Evolutionary conservation across 2,113 vertebrate genomes (phyloP), one percentile per base, ranked within the genome.

Genomic region (Anolis carolinensis): DNA sequence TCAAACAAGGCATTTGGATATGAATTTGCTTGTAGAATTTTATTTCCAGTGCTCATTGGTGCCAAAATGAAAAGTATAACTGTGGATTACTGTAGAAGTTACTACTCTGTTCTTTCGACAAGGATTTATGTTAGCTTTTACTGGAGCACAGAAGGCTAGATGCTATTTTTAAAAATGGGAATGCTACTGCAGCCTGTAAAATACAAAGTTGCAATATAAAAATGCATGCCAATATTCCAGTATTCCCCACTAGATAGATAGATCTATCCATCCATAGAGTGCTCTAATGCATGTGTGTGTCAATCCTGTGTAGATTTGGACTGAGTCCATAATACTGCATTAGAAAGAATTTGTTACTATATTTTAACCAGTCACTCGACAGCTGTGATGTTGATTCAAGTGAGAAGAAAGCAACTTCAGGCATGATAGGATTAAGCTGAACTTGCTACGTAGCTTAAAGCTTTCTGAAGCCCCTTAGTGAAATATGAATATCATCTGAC

Each of bases 401-500:
- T 71, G n/a, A 84, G 36, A 84, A 50, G 10, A 84, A 86, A 79
- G 82, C 85, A 48, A 36, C 65, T 65, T 59, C 77, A 30, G 72
- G 30, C 34, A 48, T 34, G 48, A 83, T 75, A 72, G 52, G 75
- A 86, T 91, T 83, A 78, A 81, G 67, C 50, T 74, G 80, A 72
- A 34, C 65, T 87, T 87, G 62, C 18, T 25, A 76, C 84, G 27
- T 82, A 81, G 87, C 87, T 85, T 79, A 67, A 90, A 89, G 77
- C 5, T 78, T 91, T 79, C 34, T 25, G 1, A 77, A 85, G 14
- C 32, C 55, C 84, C 79, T 27, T 11, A 30, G 6, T 74, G 81
- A 90, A 89, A 84, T 76, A 73, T 3, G 52, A 76, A 85, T 82
- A 39, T 79, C 84, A 74, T 80, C 72, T 73, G 91, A 89, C 87